These are phyloP conservation scores for Callimorpha dominula DNA, from an alignment of 2,888 invertebrate species.

Conservation along the genomic window DNA sequence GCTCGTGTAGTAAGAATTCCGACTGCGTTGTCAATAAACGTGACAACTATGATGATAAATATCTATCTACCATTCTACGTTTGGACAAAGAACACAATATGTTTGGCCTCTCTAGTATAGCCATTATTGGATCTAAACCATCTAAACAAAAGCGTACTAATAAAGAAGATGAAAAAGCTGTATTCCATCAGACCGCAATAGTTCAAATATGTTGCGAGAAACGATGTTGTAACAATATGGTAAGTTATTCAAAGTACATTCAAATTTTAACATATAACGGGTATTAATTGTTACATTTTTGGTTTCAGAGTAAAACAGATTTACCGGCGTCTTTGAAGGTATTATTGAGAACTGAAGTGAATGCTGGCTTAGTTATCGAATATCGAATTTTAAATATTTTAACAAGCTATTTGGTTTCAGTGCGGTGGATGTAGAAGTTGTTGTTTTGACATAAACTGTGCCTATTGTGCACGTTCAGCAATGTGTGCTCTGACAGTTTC, in stretches of 20 bases:
- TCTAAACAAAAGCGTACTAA: constrained; percentile 59
- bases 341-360: constrained; percentile 1
- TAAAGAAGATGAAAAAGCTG: constrained; percentile 69
- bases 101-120: constrained; percentile 78
- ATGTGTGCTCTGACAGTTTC: not conserved
- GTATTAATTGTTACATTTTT: constrained; percentile 6
- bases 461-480: constrained; percentile 33
- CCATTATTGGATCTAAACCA: constrained; percentile 65
- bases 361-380: not conserved
- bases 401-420: constrained; percentile 47
- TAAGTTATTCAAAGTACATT: constrained; percentile 32
- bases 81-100: constrained; percentile 80
- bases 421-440: constrained; percentile 64
- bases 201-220: constrained; percentile 73
- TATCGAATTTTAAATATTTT: not conserved
- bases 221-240: constrained; percentile 70
- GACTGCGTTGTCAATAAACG: constrained; percentile 51
- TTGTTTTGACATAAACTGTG: constrained; percentile 53
- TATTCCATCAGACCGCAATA: constrained; percentile 79
- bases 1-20: constrained; percentile 65
- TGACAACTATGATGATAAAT: constrained; percentile 65
- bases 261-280: not conserved
- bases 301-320: constrained; percentile 76
- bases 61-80: constrained; percentile 75
- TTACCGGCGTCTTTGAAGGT: constrained; percentile 76